Evolutionary conservation across 2,113 vertebrate species (phyloP).

Genomic region (Psilopogon haemacephalus): DNA sequence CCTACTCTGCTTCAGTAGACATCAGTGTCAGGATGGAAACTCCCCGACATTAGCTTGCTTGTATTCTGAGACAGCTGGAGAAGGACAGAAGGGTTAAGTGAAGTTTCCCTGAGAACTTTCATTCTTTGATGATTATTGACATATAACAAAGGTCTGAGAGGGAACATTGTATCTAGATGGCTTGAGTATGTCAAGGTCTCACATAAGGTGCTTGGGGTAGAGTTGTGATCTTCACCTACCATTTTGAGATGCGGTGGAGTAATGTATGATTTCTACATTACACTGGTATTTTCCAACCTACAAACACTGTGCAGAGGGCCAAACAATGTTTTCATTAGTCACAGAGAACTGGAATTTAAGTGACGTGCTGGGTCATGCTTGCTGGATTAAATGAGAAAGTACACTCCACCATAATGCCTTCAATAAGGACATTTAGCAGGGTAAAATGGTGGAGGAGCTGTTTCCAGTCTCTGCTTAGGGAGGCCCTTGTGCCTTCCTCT

Average conservation of each 20-base stretch:
- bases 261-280: not conserved
- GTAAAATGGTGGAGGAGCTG: not conserved
- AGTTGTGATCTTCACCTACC: not conserved
- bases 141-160: not conserved
- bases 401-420: not conserved
- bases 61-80: not conserved
- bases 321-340: not conserved
- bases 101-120: not conserved
- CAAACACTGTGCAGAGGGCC: not conserved
- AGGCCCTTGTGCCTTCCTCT: not conserved
- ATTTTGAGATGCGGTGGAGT: not conserved
- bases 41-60: not conserved
- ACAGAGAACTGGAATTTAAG: not conserved
- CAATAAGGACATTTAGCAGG: not conserved
- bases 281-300: not conserved
- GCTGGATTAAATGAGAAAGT: not conserved
- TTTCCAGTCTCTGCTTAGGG: not conserved
- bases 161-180: not conserved
- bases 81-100: not conserved
- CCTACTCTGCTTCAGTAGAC: not conserved
- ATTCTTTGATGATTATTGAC: not conserved
- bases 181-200: not conserved
- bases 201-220: not conserved
- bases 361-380: not conserved
- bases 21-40: not conserved